Conservation (phyloP, 2,888 invertebrate species). For the Calameuta idolon region DNA sequence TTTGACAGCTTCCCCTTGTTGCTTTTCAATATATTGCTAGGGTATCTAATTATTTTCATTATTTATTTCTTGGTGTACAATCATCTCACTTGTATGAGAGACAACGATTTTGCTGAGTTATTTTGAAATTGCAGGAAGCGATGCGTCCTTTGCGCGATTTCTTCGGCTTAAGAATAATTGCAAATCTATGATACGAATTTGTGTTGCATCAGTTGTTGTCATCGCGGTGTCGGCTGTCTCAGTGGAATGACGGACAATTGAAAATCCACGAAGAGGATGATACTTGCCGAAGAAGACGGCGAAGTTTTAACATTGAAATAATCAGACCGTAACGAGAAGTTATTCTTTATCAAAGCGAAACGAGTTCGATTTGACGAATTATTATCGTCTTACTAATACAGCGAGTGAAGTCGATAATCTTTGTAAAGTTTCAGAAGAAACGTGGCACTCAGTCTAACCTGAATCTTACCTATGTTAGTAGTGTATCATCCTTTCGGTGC, state of each 20-base stretch:
- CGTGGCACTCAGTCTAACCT: too few relatives aligned
- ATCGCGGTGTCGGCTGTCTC: not conserved
- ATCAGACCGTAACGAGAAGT: not conserved
- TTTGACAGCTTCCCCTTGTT: not conserved
- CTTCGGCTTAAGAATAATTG: not conserved
- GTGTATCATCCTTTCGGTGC: not conserved
- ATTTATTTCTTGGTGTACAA: not conserved
- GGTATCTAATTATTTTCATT: not conserved
- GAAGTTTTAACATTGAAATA: not conserved
- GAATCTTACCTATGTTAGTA: not conserved
- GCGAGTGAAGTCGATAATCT: not conserved
- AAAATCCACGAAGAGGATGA: not conserved
- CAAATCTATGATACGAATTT: not conserved
- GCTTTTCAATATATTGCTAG: not conserved
- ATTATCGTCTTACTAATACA: constrained; percentile 32
- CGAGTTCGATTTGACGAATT: constrained; percentile 17
- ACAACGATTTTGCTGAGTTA: not conserved
- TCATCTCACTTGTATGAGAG: not conserved
- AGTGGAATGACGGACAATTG: not conserved
- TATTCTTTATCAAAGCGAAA: constrained; percentile 17
- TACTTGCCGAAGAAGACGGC: not conserved
- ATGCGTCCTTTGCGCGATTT: not conserved
- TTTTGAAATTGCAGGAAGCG: not conserved
- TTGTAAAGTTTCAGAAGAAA: too few relatives aligned
- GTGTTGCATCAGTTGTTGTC: not conserved